A percentile compares a stretch with the other conserved stretches of the same genome.
Conservation (phyloP, 2,888 invertebrate species). For the Pimpla rufipes region DNA sequence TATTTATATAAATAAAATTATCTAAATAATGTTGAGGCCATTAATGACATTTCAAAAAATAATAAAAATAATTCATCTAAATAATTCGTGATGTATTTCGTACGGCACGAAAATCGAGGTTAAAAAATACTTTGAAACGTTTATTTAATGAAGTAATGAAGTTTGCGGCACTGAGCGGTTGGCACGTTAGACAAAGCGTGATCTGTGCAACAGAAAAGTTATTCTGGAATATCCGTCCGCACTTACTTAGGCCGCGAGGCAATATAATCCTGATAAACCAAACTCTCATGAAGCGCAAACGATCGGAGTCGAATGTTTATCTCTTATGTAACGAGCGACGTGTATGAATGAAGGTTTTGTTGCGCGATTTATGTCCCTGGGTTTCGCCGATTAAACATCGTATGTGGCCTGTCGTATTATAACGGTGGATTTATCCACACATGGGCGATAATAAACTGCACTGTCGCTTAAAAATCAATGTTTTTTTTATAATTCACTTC, state of each 20-base stretch:
- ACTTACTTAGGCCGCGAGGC: not conserved
- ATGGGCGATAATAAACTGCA: conserved; percentile 4
- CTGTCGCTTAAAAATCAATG: not conserved
- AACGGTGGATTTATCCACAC: conserved; percentile 29
- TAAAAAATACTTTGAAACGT: not conserved
- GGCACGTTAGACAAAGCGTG: not conserved
- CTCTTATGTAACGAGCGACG: conserved; percentile 48
- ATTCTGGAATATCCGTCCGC: conserved; percentile 18
- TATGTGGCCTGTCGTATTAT: conserved; percentile 44
- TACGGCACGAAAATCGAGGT: not conserved
- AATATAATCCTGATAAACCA: conserved; percentile 15
- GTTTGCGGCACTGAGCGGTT: not conserved
- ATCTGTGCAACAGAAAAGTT: conserved; percentile 9
- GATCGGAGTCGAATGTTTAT: conserved; percentile 63
- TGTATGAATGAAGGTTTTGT: conserved; percentile 67
- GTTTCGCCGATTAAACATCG: conserved; percentile 27
- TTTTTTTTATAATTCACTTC: not conserved
- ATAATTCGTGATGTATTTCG: not conserved
- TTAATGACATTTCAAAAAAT: too few species aligned
- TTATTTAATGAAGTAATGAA: not conserved
- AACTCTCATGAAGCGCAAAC: conserved; percentile 42
- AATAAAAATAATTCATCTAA: too few species aligned
- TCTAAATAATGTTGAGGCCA: too few species aligned
- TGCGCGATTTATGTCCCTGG: conserved; percentile 44
- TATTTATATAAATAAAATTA: too few species aligned